phyloP scores from a whole-genome alignment of 1,140 invertebrate genomes.

The Monomorium pharaonis region DNA sequence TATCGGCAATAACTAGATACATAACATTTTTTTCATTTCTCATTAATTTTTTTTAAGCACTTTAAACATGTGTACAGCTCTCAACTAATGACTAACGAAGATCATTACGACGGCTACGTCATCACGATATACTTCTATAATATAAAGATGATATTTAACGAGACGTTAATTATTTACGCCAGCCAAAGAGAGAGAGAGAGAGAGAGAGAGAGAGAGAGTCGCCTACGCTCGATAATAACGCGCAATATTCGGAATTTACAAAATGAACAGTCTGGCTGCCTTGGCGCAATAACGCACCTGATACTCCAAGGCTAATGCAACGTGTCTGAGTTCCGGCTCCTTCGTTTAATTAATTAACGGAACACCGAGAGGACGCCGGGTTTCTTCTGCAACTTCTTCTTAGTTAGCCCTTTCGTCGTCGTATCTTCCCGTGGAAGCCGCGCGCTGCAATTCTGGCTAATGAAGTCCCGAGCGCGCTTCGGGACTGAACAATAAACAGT shows the following conservation, averaged over 20 bases:
- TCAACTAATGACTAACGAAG: neutral
- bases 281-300: conserved; percentile 25
- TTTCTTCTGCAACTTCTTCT: conserved; percentile 65
- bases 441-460: conserved; percentile 67
- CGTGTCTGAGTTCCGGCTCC: conserved; percentile 20
- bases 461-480: conserved; percentile 68
- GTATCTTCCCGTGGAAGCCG: conserved; percentile 12
- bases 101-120: conserved; percentile 1
- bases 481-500: conserved; percentile 70
- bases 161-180: conserved; percentile 40
- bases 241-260: conserved; percentile 32
- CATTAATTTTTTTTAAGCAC: neutral
- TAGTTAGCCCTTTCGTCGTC: conserved; percentile 40
- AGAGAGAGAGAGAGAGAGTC: no score
- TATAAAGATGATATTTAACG: conserved; percentile 9
- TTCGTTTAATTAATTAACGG: conserved; percentile 77
- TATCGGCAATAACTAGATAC: neutral
- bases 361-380: conserved; percentile 60
- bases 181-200: neutral
- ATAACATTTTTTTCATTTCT: no score
- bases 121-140: conserved; percentile 13
- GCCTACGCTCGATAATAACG: neutral
- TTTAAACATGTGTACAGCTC: neutral
- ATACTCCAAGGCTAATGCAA: conserved; percentile 26
- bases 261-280: conserved; percentile 23